These are phyloP conservation scores for Homarus americanus DNA, from an alignment of 1,140 invertebrate species.

Conservation along the genomic window DNA sequence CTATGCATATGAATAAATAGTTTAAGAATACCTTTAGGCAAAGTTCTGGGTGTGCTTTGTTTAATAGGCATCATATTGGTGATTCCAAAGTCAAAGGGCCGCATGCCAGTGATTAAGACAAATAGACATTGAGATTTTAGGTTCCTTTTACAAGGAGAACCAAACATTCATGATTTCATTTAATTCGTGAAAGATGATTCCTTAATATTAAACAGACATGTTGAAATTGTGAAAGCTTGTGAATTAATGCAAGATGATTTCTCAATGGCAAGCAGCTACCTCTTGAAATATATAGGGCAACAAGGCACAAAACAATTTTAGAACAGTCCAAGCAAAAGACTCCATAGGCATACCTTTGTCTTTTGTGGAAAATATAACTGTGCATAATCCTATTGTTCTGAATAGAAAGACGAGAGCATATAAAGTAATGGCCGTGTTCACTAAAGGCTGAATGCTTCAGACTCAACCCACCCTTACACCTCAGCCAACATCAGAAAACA, in stretches of 20 bases:
- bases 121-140: background rate
- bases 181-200: background rate
- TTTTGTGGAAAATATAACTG: conserved; percentile 41
- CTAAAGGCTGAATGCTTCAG: conserved; percentile 16
- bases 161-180: background rate
- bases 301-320: conserved; percentile 63
- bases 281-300: conserved; percentile 52
- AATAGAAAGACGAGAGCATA: conserved; percentile 25
- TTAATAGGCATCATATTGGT: conserved; percentile 57
- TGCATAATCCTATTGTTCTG: conserved; percentile 6
- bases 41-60: conserved; percentile 55
- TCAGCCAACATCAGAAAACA: background rate
- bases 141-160: background rate
- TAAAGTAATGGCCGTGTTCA: conserved; percentile 28
- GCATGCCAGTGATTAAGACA: conserved; percentile 35
- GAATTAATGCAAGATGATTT: background rate
- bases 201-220: background rate
- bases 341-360: background rate
- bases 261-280: conserved; percentile 53
- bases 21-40: conserved; percentile 45
- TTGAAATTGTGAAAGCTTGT: background rate
- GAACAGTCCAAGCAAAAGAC: conserved; percentile 57
- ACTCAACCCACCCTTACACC: conserved; percentile 15
- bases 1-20: conserved; percentile 42
- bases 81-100: conserved; percentile 52